Evolutionary conservation across 2,113 vertebrate species (phyloP).

Genomic region (Dipodomys spectabilis): DNA sequence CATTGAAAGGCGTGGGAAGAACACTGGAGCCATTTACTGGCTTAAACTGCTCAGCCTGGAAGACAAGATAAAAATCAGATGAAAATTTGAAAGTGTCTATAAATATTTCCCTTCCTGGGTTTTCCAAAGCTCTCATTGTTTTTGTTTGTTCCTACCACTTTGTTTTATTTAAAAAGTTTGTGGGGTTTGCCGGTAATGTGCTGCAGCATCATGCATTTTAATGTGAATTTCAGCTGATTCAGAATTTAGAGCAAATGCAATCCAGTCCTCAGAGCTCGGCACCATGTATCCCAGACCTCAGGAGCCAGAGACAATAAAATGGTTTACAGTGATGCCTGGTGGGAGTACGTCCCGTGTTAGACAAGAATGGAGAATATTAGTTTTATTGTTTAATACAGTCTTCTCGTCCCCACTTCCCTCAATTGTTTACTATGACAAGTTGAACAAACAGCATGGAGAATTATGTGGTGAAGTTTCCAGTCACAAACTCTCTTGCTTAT

Average conservation of each 20-base stretch:
- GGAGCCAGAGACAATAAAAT: slow-evolving; percentile 79
- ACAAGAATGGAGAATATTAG: slow-evolving; percentile 61
- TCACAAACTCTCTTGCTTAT: background rate
- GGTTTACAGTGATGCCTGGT: slow-evolving; percentile 66
- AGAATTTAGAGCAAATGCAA: slow-evolving; percentile 76
- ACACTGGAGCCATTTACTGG: background rate
- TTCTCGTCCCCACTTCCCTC: background rate
- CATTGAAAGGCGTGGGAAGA: background rate
- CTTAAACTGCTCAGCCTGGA: slow-evolving; percentile 31
- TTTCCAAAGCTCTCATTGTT: background rate
- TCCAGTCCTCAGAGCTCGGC: slow-evolving; percentile 63
- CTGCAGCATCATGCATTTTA: slow-evolving; percentile 74
- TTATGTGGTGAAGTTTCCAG: background rate
- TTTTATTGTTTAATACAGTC: slow-evolving; percentile 61
- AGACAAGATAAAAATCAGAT: background rate
- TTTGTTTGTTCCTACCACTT: slow-evolving; percentile 14
- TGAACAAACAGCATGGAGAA: background rate
- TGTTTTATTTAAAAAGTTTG: slow-evolving; percentile 61
- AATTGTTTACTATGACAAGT: slow-evolving; percentile 34
- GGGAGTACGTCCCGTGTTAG: slow-evolving; percentile 62
- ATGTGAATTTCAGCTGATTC: slow-evolving; percentile 81
- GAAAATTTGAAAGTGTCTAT: slow-evolving; percentile 4
- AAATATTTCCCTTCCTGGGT: slow-evolving; percentile 38
- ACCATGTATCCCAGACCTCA: slow-evolving; percentile 76
- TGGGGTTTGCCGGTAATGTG: slow-evolving; percentile 64